Evolutionary conservation across 2,888 invertebrate genomes (phyloP).

Genomic region (Liposcelis brunnea): DNA sequence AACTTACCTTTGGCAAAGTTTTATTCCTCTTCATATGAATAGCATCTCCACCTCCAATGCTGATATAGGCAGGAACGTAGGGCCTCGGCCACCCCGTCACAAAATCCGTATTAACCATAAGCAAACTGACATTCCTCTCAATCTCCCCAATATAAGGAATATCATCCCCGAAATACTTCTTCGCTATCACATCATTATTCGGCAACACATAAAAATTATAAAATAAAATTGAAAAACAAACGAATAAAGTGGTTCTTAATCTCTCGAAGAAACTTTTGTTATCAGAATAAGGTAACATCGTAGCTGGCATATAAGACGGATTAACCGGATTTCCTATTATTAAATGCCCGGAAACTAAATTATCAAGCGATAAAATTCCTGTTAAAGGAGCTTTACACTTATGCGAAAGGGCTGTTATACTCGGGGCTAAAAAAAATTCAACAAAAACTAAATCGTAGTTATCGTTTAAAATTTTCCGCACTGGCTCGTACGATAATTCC

Average conservation of each 20-base stretch:
- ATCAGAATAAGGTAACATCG: not conserved
- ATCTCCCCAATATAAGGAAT: not conserved
- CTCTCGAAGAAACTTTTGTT: no score
- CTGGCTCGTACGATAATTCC: no score
- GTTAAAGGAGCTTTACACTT: not conserved
- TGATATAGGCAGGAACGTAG: not conserved
- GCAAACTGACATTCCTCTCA: not conserved
- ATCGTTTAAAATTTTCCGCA: no score
- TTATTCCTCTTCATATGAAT: not conserved
- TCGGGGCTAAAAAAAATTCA: no score
- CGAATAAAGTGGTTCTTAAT: no score
- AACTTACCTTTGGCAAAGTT: not conserved
- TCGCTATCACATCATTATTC: not conserved
- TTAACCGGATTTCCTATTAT: not conserved
- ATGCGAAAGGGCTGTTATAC: no score
- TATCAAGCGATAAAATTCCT: not conserved
- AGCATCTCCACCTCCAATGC: not conserved
- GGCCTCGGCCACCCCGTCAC: not conserved
- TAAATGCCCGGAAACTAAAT: not conserved
- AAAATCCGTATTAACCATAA: not conserved
- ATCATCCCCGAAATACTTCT: not conserved
- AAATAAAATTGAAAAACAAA: not conserved
- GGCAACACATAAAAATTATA: not conserved
- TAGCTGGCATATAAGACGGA: not conserved
- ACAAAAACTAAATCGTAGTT: no score